A percentile compares a stretch with the other conserved stretches of the same genome.
These are phyloP conservation scores for Drusus annulatus DNA, from an alignment of 1,140 invertebrate species.

Conservation along the genomic window DNA sequence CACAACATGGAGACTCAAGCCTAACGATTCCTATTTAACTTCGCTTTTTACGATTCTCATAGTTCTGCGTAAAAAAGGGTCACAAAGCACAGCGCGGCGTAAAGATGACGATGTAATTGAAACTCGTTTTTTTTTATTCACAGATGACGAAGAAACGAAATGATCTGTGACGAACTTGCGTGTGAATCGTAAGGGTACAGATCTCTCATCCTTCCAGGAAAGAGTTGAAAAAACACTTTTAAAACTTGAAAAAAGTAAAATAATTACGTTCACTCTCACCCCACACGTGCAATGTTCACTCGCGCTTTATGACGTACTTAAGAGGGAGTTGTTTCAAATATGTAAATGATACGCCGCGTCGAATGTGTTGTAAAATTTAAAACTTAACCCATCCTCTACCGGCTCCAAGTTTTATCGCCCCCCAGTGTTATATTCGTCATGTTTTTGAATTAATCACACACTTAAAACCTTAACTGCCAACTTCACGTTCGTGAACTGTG, in stretches of 20 bases:
- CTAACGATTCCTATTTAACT: too few species aligned
- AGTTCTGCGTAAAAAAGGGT: too few species aligned
- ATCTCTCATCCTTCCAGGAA: background rate
- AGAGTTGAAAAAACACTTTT: background rate
- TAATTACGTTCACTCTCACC: background rate
- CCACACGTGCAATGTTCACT: background rate
- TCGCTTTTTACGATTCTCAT: too few species aligned
- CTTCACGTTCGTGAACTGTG: background rate
- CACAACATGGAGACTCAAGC: too few species aligned
- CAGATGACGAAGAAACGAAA: background rate
- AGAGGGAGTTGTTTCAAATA: conserved; percentile 24
- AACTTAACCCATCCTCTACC: background rate
- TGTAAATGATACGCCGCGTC: conserved; percentile 6
- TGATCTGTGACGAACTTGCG: conserved; percentile 19
- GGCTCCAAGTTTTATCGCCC: conserved; percentile 2
- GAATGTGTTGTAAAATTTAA: conserved; percentile 23
- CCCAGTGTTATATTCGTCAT: conserved; percentile 3
- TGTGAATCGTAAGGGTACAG: background rate
- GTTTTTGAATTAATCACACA: conserved; percentile 18
- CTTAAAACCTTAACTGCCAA: conserved; percentile 16
- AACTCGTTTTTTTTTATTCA: background rate
- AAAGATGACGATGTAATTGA: background rate
- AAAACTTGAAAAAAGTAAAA: background rate
- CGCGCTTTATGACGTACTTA: background rate
- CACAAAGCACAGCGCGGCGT: background rate